A percentile compares a stretch with the other conserved stretches of the same genome.
These are phyloP conservation scores for Peucedramus taeniatus DNA, from an alignment of 2,113 vertebrate genomes.

Conservation along the genomic window DNA sequence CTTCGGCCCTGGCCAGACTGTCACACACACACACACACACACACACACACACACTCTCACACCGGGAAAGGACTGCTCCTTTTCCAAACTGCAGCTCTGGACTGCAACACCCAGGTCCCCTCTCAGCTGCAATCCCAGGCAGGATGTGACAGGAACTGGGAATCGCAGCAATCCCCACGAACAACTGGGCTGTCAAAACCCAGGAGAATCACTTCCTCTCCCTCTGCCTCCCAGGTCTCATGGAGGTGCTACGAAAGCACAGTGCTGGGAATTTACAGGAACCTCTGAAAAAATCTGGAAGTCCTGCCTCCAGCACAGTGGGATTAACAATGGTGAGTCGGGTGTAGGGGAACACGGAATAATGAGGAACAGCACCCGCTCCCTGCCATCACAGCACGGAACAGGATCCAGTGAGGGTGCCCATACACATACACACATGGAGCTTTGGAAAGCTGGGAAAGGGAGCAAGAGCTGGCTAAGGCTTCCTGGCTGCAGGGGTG, in stretches of 20 bases:
- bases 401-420: not conserved
- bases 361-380: not conserved
- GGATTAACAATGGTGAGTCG: not conserved
- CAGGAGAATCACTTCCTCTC: not conserved
- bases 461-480: fast-evolving
- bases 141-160: not conserved
- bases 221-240: not conserved
- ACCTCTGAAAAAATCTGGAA: not conserved
- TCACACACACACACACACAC: too few relatives aligned
- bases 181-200: not conserved
- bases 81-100: not conserved
- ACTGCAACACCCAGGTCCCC: not conserved
- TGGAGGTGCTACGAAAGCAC: fast-evolving
- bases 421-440: fast-evolving
- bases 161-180: not conserved
- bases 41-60: too few relatives aligned
- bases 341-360: not conserved
- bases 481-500: not conserved
- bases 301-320: not conserved
- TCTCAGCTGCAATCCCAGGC: not conserved
- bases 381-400: fast-evolving
- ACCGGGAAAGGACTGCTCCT: not conserved
- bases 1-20: not conserved
- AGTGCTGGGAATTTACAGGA: not conserved
- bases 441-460: not conserved